Base-by-base conservation (phyloP, 2,797 vertebrate genomes). In the Hyperoplus lanceolatus region DNA sequence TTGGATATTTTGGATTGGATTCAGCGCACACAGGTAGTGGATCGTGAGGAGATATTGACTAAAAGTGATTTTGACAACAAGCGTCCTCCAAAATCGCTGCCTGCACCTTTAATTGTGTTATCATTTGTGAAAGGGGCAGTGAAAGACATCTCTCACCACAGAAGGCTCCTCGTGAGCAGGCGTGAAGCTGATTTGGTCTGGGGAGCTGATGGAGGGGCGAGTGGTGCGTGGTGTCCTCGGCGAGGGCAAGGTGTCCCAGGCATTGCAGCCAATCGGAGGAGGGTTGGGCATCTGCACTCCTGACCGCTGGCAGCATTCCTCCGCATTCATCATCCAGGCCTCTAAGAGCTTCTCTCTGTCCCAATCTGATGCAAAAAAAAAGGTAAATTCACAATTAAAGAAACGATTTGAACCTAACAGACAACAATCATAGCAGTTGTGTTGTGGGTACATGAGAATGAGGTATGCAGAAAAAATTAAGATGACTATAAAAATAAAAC, bases 271-370 rank as follows among this genome's bases (percentile, higher is more conserved):
- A 39, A 95, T 98, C 5, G 98, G 98, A 36, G 97, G 98, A 7
- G 98, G 98, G 29, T 97, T 97, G 73, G 96, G 98, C 98, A 99
- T 99, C 85, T 97, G 98, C 43, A 99, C 97, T n/a, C 98, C 97
- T 1, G 98, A 99, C 36, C 98, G 97, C 87, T 99, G 98, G 94
- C 98, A 99, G 93, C 98, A 99, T 62, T 96, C 96, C 89, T 98
- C 97, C 0, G 98, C 96, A 75, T 98, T 97, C 71, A 94, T 96
- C 98, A 99, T 99, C 98, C 98, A 99, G 29, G 97, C 98, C 92
- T 99, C 98, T 61, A 99, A 94, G 76, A 99, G 95, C 90, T 99
- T 99, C 93, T 99, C 98, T 84, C 97, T 95, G 95, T 99, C 98
- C 98, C 98, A 99, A 85, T 99, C 98, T 99, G 86, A 82, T 7